Evolutionary conservation across 2,888 invertebrate genomes (phyloP).

Genomic region (Phyllotreta cruciferae): DNA sequence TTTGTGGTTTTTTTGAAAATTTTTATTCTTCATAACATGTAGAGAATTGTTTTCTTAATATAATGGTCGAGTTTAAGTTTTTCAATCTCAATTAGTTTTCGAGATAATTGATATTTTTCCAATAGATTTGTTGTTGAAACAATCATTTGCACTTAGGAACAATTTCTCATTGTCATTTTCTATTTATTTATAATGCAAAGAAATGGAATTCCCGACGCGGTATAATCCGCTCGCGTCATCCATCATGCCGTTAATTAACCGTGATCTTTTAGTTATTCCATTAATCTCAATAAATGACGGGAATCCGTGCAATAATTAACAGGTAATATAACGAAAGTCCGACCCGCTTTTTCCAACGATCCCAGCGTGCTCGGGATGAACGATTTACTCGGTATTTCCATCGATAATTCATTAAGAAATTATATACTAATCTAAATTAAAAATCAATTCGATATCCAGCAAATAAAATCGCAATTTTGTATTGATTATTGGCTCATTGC

Average conservation of each 20-base stretch:
- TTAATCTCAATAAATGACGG: conserved; percentile 32
- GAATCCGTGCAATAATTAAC: conserved; percentile 23
- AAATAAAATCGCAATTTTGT: no score
- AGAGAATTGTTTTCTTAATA: no score
- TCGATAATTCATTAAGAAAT: no score
- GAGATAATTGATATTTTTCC: no score
- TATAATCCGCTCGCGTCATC: conserved; percentile 29
- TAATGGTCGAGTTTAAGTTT: no score
- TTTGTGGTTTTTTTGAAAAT: no score
- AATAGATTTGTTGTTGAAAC: no score
- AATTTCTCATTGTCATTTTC: conserved; percentile 10
- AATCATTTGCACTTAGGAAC: no score
- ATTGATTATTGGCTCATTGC: background rate
- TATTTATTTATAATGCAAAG: conserved; percentile 12
- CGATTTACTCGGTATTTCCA: background rate
- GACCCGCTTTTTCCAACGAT: conserved; percentile 1
- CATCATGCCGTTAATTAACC: conserved; percentile 29
- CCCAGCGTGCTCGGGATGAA: background rate
- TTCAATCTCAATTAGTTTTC: no score
- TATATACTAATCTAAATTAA: no score
- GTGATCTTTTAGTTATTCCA: conserved; percentile 23
- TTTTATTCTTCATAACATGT: no score
- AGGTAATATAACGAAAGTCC: conserved; percentile 5
- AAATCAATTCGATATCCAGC: no score
- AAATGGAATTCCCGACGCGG: conserved; percentile 20